A percentile compares a stretch with the other conserved stretches of the same genome.
These are phyloP conservation scores for Nestor notabilis DNA, from an alignment of 2,113 vertebrate genomes.

Conservation along the genomic window DNA sequence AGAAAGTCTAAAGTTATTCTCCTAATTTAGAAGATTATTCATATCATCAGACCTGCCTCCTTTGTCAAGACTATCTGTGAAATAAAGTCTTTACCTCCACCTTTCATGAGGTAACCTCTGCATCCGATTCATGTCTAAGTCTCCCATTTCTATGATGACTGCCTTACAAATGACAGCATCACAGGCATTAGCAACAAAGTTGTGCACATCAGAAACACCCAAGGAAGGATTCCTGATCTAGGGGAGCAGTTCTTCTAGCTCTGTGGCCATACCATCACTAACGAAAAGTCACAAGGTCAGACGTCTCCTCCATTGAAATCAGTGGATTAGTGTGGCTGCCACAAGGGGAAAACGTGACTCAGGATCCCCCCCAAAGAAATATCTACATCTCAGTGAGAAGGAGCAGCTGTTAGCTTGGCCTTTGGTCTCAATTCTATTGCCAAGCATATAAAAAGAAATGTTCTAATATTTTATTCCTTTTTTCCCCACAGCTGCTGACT, in stretches of 20 bases:
- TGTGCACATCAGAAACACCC: not conserved
- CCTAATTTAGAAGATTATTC: not conserved
- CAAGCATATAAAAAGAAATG: constrained; percentile 49
- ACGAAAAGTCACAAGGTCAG: not conserved
- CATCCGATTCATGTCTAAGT: not conserved
- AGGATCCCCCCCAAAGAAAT: not conserved
- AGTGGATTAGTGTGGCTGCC: not conserved
- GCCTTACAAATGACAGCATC: not conserved
- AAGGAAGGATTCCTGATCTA: not conserved
- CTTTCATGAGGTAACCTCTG: not conserved
- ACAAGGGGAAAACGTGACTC: not conserved
- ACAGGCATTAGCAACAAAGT: not conserved
- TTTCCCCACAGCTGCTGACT: constrained; percentile 41
- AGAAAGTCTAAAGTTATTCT: not conserved
- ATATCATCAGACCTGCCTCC: not conserved
- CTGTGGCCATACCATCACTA: not conserved
- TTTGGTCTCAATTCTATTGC: constrained; percentile 43
- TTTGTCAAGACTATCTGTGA: not conserved
- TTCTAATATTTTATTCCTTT: constrained; percentile 31
- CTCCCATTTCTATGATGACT: not conserved
- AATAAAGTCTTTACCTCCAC: not conserved
- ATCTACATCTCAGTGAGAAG: not conserved
- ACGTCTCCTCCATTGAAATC: not conserved
- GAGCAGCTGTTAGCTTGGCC: constrained; percentile 54
- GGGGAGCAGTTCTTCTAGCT: not conserved